These are phyloP conservation scores for Mycalesis mineus DNA, from an alignment of 2,888 invertebrate species.

Conservation along the genomic window DNA sequence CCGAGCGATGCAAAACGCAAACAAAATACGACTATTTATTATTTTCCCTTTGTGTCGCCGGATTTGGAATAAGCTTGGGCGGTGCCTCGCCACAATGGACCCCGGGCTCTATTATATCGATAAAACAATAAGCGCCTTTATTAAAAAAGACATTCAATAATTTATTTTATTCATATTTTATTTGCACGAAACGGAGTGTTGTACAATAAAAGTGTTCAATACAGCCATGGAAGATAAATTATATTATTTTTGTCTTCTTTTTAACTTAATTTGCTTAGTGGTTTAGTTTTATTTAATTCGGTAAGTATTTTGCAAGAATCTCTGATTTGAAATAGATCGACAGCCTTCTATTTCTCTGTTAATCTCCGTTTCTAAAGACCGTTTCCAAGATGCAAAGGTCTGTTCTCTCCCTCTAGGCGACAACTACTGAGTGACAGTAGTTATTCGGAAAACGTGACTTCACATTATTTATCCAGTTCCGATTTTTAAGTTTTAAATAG, in stretches of 20 bases:
- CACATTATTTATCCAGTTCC: too few species aligned
- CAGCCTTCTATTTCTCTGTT: too few species aligned
- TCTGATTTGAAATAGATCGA: too few species aligned
- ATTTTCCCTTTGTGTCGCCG: slow-evolving; percentile 65
- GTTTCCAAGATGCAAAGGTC: too few species aligned
- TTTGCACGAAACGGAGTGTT: slow-evolving; percentile 50
- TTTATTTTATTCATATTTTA: slow-evolving; percentile 76
- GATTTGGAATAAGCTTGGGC: slow-evolving; percentile 55
- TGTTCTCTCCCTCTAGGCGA: too few species aligned
- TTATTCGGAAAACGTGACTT: too few species aligned
- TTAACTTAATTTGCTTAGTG: too few species aligned
- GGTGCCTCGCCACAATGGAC: slow-evolving; percentile 58
- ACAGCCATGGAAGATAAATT: slow-evolving; percentile 39
- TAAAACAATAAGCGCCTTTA: slow-evolving; percentile 76
- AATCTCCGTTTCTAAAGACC: too few species aligned
- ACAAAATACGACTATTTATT: slow-evolving; percentile 76
- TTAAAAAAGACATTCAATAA: slow-evolving; percentile 77
- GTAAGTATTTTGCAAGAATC: too few species aligned
- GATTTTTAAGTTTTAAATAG: too few species aligned
- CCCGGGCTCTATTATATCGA: slow-evolving; percentile 57
- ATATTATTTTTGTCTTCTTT: not conserved
- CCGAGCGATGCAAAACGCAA: slow-evolving; percentile 64
- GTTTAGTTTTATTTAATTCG: too few species aligned
- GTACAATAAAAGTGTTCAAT: slow-evolving; percentile 59
- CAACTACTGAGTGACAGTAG: too few species aligned